Evolutionary conservation across 1,140 invertebrate genomes (phyloP), one percentile per base, ranked within the genome.

Genomic region (Saccostrea cuccullata): DNA sequence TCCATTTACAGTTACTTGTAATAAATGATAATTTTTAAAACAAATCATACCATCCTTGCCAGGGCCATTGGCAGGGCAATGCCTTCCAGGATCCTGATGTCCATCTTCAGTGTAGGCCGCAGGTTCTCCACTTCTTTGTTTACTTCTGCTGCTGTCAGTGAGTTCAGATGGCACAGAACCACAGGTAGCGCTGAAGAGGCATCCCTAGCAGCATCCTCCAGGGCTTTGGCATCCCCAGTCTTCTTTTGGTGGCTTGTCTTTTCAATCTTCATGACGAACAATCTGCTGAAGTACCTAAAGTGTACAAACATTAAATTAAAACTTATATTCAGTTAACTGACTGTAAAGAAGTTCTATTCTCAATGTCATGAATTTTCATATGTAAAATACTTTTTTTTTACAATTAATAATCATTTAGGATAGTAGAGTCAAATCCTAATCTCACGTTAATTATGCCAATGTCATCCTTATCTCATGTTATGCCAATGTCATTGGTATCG

Each of bases 31-130:
- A 47, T 47, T 47, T 3, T 47, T 47, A 9, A 47, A 47, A 47
- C 47, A 47, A 47, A 67, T 67, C 15, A 83, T 55, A 55, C 47
- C 55, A 55, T 23, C 15, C 82, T 84, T 12, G 55, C 82, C 4
- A 23, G 47, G 47, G 55, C 3, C 26, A 84, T 55, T 55, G 82
- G 82, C 47, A 84, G n/a, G 55, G 85, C 60, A n/a, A 86, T 86
- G 1, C 85, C 85, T 77, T 77, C 67, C 17, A 77, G 67, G 8
- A 82, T 30, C 55, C n/a, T 23, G n/a, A 77, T 86, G 64, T 77
- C 85, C 55, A 55, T 26, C 20, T 56, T 55, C 9, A 73, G 55
- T 20, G n/a, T 23, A 0, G 2, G 67, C 17, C 12, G 55, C 17
- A 85, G 67, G n/a, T 23, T 55, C 47, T 11, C 8, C 11, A 86